These are phyloP conservation scores for Venturia canescens DNA, from an alignment of 1,140 invertebrate species.

Conservation along the genomic window DNA sequence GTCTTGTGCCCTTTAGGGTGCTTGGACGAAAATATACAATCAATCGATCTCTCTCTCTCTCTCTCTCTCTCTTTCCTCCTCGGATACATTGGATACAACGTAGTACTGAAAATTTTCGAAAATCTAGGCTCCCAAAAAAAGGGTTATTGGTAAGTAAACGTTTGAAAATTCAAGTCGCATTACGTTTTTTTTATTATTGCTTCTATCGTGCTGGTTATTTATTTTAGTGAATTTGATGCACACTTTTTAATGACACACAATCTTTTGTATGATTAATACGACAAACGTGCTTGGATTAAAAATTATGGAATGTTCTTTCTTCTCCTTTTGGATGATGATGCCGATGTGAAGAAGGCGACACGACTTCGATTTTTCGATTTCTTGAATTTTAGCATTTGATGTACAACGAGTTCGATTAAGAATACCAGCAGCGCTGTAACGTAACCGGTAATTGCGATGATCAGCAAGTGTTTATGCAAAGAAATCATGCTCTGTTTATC, in stretches of 20 bases:
- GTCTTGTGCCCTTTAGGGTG: too few relatives aligned
- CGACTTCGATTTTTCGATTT: not conserved
- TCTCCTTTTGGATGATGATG: not conserved
- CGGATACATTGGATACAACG: not conserved
- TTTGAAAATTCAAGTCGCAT: not conserved
- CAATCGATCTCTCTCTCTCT: not conserved
- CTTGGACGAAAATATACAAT: too few relatives aligned
- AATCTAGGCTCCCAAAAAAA: not conserved
- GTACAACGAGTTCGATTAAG: not conserved
- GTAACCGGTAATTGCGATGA: not conserved
- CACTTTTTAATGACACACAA: too few relatives aligned
- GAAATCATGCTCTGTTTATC: not conserved
- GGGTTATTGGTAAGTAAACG: not conserved
- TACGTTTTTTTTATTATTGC: not conserved
- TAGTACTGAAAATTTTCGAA: not conserved
- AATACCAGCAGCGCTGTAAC: not conserved
- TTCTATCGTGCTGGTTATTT: not conserved
- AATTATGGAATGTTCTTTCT: not conserved
- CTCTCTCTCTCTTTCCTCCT: not conserved
- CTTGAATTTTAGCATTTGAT: not conserved
- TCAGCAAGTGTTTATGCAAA: not conserved
- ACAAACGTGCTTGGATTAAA: not conserved
- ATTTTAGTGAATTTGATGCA: not conserved
- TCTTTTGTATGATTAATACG: not conserved
- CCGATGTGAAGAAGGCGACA: not conserved